Percentiles rank a stretch among this genome's conserved stretches.
These are phyloP conservation scores for Halictus ligatus DNA, from an alignment of 2,888 invertebrate genomes.

Conservation along the genomic window DNA sequence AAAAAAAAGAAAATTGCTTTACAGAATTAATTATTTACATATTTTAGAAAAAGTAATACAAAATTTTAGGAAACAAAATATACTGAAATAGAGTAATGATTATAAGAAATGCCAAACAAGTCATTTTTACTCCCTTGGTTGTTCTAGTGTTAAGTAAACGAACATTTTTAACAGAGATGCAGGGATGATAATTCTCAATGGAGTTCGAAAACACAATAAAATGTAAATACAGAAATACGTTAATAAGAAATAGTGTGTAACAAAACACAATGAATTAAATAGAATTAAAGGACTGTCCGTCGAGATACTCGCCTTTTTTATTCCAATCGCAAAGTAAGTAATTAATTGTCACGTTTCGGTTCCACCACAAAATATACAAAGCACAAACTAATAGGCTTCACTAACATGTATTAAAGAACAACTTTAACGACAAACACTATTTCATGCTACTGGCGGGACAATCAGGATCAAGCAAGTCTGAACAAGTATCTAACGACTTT, in stretches of 20 bases:
- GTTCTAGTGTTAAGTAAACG: background rate
- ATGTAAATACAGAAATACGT: background rate
- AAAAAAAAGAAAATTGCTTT: too few species aligned
- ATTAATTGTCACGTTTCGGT: conserved; percentile 4
- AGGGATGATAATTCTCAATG: background rate
- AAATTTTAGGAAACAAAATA: too few species aligned
- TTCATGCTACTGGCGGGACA: conserved; percentile 32
- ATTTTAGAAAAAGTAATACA: too few species aligned
- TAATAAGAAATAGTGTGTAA: background rate
- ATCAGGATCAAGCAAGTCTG: conserved; percentile 16
- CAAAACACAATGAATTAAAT: background rate
- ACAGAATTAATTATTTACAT: too few species aligned
- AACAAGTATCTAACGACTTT: conserved; percentile 62
- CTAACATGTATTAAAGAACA: conserved; percentile 14
- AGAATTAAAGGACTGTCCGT: background rate
- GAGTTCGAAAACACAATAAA: background rate
- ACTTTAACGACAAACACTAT: conserved; percentile 38
- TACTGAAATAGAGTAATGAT: too few species aligned
- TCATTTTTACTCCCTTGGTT: too few species aligned
- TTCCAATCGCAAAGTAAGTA: background rate
- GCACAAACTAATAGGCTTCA: conserved; percentile 10
- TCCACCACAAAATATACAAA: background rate
- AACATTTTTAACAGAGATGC: background rate
- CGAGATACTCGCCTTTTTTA: conserved; percentile 22
- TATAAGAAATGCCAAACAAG: too few species aligned